Percentiles rank a stretch among this genome's conserved stretches.
Conservation (phyloP, 2,797 vertebrate species). For the Myiotriccus ornatus region DNA sequence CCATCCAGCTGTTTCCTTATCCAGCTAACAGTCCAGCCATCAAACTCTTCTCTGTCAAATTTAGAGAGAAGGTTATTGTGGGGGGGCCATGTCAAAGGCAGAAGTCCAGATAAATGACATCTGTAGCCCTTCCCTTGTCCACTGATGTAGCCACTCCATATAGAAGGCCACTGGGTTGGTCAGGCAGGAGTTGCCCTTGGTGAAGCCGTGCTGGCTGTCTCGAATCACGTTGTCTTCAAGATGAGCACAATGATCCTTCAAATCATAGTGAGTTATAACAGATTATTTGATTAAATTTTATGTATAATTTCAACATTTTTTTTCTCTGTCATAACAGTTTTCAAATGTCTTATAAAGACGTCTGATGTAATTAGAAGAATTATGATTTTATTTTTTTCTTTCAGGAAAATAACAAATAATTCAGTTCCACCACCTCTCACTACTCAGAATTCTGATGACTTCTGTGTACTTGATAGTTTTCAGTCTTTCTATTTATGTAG, state of each 20-base stretch:
- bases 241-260: background rate
- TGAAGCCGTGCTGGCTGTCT: background rate
- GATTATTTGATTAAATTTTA: background rate
- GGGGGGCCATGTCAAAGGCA: accelerated
- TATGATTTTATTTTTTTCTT: background rate
- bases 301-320: background rate
- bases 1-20: background rate
- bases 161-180: background rate
- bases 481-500: background rate
- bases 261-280: background rate
- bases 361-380: background rate
- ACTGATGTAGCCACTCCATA: background rate
- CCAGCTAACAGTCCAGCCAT: background rate
- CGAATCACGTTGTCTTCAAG: background rate
- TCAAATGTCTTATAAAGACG: background rate
- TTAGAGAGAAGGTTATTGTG: too few species aligned
- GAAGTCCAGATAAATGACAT: background rate
- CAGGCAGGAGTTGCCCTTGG: background rate
- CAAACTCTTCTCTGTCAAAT: background rate
- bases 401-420: background rate
- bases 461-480: background rate
- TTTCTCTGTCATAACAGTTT: background rate
- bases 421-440: background rate
- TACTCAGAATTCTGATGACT: background rate
- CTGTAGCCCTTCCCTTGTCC: background rate